Evolutionary conservation across 2,888 invertebrate genomes (phyloP), one percentile per base, ranked within the genome.

Genomic region (Melieria omissa): DNA sequence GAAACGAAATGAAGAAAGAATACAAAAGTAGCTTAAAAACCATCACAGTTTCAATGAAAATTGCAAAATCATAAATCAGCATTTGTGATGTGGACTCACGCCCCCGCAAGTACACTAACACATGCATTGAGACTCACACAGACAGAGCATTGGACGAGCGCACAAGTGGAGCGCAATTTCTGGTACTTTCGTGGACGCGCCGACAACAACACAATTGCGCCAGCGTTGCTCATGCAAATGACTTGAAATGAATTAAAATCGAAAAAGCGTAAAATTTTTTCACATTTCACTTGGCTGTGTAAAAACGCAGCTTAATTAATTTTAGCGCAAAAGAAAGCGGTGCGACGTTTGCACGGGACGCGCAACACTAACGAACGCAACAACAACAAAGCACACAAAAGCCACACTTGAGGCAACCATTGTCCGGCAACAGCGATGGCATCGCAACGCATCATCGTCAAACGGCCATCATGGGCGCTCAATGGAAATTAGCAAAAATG

Each of bases 11-110:
- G 29, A 44, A 42, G 9, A 6, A 65, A 4, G 54, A 14, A 65
- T 52, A 63, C 46, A 63, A 4, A 4, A 5, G 4, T 12, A 58
- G n/a, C 45, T 16, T 16, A 61, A 60, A n/a, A 42, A 44, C 47
- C 54, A 44, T n/a, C n/a, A 12, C 65, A 62, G 61, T 66, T 71
- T 65, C 66, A 60, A 71, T 61, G 65, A 71, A 71, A 62, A 66
- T 81, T 83, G 82, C 83, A 81, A 65, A 81, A 83, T 79, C 79
- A 79, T 82, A 71, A 81, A 83, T 79, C 79, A 79, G 80, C 71
- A 72, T 65, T 72, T 65, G 46, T 44, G 49, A 41, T 41, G 49
- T 52, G 52, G 42, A 10, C 44, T 42, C 64, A 64, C 63, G n/a
- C 52, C 41, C 8, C 29, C 42, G 16, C 4, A 64, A 10, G 47